phyloP scores from a whole-genome alignment of 2,888 invertebrate genomes.

The Drosophila merina region DNA sequence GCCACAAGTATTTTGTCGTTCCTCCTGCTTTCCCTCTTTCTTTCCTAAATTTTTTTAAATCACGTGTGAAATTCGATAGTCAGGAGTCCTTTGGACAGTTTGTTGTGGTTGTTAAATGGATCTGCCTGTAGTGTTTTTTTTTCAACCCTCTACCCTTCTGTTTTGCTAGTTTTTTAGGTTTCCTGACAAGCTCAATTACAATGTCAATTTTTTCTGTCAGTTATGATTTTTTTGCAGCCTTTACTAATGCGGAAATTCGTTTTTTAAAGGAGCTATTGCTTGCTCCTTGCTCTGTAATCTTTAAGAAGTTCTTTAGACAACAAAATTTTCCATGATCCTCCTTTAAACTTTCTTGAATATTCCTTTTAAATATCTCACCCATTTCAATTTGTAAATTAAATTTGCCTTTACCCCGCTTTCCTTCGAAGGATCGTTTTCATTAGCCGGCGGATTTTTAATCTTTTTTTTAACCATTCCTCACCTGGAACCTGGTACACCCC shows the following conservation, averaged over 20 bases:
- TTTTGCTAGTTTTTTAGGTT: slow-evolving; percentile 82
- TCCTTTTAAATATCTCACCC: too few relatives aligned
- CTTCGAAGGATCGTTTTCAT: slow-evolving; percentile 27
- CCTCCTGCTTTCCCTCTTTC: slow-evolving; percentile 28
- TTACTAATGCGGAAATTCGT: neutral
- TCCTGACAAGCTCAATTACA: slow-evolving; percentile 84
- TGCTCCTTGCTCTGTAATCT: too few relatives aligned
- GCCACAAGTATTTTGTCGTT: slow-evolving; percentile 29
- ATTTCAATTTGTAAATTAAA: too few relatives aligned
- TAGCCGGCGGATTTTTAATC: slow-evolving; percentile 12
- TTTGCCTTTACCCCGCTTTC: neutral
- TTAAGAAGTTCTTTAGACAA: too few relatives aligned
- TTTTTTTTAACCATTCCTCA: slow-evolving; percentile 6
- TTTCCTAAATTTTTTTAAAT: slow-evolving; percentile 50
- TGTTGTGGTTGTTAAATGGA: slow-evolving; percentile 20
- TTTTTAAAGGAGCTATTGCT: neutral
- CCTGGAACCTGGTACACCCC: neutral
- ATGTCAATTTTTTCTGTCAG: slow-evolving; percentile 58
- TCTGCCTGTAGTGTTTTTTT: slow-evolving; percentile 4
- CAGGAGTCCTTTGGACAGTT: slow-evolving; percentile 70
- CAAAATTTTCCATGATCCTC: too few relatives aligned
- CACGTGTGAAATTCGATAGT: slow-evolving; percentile 75
- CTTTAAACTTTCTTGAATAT: too few relatives aligned
- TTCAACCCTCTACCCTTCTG: slow-evolving; percentile 34
- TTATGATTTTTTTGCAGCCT: neutral